These are phyloP conservation scores for Tachysurus vachellii DNA, from an alignment of 2,113 vertebrate genomes.

Conservation along the genomic window DNA sequence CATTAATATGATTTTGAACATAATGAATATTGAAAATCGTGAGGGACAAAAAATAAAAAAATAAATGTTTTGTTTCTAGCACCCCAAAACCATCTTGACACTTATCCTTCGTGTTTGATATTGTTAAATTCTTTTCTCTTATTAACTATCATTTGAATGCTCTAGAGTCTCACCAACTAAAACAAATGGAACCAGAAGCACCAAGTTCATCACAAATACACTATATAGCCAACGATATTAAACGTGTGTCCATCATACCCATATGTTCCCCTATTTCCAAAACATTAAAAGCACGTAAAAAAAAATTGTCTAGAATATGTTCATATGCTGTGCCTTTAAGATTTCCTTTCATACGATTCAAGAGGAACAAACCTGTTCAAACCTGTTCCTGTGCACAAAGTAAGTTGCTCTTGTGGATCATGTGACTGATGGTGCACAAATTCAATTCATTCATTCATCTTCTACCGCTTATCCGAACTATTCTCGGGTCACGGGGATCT, in stretches of 20 bases:
- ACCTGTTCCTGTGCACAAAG: not conserved
- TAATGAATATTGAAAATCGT: not conserved
- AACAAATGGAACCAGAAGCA: not conserved
- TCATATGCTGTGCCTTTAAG: not conserved
- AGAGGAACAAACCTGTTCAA: not conserved
- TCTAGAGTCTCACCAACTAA: too few relatives aligned
- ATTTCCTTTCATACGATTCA: not conserved
- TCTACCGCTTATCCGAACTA: too few relatives aligned
- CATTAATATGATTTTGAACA: not conserved
- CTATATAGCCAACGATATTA: not conserved
- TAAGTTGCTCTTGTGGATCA: not conserved
- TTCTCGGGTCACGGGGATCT: too few relatives aligned
- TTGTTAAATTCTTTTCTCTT: not conserved
- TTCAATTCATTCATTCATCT: too few relatives aligned
- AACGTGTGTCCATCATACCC: not conserved
- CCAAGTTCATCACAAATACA: not conserved
- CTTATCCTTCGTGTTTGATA: not conserved
- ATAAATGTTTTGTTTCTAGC: not conserved
- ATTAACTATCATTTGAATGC: not conserved
- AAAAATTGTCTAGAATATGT: not conserved
- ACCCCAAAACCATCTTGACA: not conserved
- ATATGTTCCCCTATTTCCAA: not conserved
- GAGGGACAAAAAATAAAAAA: not conserved
- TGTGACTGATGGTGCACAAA: too few relatives aligned
- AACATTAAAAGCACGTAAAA: not conserved